phyloP scores from a whole-genome alignment of 2,797 vertebrate species.

The Oreochromis grahami region DNA sequence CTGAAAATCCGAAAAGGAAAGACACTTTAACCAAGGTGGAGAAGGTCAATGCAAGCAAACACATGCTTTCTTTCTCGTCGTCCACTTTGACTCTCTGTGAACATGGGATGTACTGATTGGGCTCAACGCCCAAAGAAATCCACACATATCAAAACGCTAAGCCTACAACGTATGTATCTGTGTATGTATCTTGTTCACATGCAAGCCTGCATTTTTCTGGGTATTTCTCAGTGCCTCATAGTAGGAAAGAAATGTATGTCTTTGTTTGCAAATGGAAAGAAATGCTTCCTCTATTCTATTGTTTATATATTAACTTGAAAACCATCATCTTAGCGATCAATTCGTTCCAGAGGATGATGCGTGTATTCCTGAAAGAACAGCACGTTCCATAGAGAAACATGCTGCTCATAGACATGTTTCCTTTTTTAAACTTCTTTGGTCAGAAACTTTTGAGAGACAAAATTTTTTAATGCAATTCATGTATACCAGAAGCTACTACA shows the following conservation, averaged over 20 bases:
- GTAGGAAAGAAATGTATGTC: slow-evolving; percentile 17
- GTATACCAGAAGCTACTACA: not conserved
- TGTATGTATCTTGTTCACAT: not conserved
- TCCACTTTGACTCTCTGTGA: slow-evolving; percentile 5
- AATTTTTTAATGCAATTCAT: not conserved
- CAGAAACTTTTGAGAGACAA: not conserved
- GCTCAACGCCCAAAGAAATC: slow-evolving; percentile 1
- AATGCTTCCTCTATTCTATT: slow-evolving; percentile 15
- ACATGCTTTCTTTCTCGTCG: not conserved
- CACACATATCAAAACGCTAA: slow-evolving; percentile 3
- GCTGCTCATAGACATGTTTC: not conserved
- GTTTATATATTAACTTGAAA: not conserved
- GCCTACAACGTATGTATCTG: not conserved
- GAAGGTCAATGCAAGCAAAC: not conserved
- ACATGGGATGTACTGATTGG: not conserved
- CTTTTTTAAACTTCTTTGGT: not conserved
- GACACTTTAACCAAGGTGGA: not conserved
- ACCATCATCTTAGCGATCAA: not conserved
- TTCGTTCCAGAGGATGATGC: not conserved
- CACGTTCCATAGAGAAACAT: not conserved
- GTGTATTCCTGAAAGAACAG: not conserved
- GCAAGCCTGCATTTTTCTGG: slow-evolving; percentile 19
- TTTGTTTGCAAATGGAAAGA: not conserved
- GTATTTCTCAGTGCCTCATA: slow-evolving; percentile 61
- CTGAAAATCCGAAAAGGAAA: slow-evolving; percentile 3